A percentile compares a stretch with the other conserved stretches of the same genome.
Conservation (phyloP, 1,140 invertebrate species). For the Hyles euphorbiae region DNA sequence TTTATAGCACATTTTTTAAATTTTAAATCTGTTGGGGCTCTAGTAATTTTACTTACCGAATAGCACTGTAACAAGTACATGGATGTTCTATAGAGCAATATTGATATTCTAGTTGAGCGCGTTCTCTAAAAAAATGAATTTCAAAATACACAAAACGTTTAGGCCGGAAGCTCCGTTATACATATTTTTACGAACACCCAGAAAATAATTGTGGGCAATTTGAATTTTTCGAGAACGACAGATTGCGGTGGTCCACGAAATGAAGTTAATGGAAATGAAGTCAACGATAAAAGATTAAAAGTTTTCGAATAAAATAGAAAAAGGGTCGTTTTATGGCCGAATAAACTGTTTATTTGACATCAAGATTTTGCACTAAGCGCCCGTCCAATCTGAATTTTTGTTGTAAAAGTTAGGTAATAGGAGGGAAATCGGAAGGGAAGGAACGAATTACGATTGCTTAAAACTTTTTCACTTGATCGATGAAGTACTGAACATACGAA, state of each 20-base stretch:
- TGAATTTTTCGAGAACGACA: background rate
- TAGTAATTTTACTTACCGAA: too few species aligned
- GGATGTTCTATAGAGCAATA: too few species aligned
- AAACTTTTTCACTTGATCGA: too few species aligned
- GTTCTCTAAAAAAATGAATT: background rate
- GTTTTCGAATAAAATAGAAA: slow-evolving; percentile 6
- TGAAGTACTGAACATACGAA: too few species aligned
- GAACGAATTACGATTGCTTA: too few species aligned
- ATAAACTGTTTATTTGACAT: slow-evolving; percentile 6
- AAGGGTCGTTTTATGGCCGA: slow-evolving; percentile 2
- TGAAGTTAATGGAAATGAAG: slow-evolving; percentile 12
- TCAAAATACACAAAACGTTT: background rate
- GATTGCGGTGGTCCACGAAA: slow-evolving; percentile 8
- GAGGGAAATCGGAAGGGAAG: too few species aligned
- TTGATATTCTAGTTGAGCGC: too few species aligned
- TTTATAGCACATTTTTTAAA: too few species aligned
- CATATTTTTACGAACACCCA: background rate
- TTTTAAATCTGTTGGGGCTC: too few species aligned
- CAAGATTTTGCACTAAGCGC: slow-evolving; percentile 3
- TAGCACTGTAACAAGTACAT: too few species aligned
- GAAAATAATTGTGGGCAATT: slow-evolving; percentile 4
- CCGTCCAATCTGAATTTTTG: slow-evolving; percentile 1
- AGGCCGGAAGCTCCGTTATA: background rate
- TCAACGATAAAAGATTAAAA: slow-evolving; percentile 5
- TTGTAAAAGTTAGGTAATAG: background rate